Percentiles rank a stretch among this genome's conserved stretches.
These are phyloP conservation scores for Oligia strigilis DNA, from an alignment of 2,888 invertebrate genomes.

Conservation along the genomic window DNA sequence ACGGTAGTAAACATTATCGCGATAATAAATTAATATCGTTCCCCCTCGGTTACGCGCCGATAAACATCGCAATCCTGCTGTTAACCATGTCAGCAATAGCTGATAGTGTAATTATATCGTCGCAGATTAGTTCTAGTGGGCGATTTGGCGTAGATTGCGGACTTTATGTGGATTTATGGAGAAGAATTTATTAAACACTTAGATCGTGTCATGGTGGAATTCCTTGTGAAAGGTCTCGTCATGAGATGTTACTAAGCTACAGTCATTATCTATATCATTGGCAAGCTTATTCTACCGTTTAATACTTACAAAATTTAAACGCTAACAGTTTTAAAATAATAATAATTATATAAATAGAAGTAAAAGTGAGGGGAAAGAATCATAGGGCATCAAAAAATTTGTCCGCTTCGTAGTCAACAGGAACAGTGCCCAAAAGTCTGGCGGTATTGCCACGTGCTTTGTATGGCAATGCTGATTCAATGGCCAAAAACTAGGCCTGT, in stretches of 20 bases:
- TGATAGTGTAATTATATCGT: conserved; percentile 66
- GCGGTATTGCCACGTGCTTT: no score
- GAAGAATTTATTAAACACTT: background rate
- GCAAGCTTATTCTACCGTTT: no score
- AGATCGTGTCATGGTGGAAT: background rate
- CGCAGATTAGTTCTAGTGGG: conserved; percentile 47
- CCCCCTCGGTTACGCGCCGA: conserved; percentile 70
- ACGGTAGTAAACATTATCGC: conserved; percentile 69
- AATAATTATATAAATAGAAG: background rate
- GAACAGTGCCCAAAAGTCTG: no score
- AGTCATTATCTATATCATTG: background rate
- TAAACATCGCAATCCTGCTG: conserved; percentile 68
- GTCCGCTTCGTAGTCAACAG: no score
- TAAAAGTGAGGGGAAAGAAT: no score
- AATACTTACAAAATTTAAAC: background rate
- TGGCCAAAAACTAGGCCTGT: background rate
- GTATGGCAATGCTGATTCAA: background rate
- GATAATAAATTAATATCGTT: conserved; percentile 75
- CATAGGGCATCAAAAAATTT: no score
- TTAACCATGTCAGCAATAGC: conserved; percentile 58
- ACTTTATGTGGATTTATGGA: conserved; percentile 16
- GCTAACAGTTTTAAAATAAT: background rate
- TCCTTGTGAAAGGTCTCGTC: background rate
- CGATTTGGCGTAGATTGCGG: conserved; percentile 25
- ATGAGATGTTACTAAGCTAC: background rate